Percentiles rank a stretch among this genome's conserved stretches.
Evolutionary conservation across 2,888 invertebrate genomes (phyloP).

Genomic region (Lepeophtheirus nordmannii): DNA sequence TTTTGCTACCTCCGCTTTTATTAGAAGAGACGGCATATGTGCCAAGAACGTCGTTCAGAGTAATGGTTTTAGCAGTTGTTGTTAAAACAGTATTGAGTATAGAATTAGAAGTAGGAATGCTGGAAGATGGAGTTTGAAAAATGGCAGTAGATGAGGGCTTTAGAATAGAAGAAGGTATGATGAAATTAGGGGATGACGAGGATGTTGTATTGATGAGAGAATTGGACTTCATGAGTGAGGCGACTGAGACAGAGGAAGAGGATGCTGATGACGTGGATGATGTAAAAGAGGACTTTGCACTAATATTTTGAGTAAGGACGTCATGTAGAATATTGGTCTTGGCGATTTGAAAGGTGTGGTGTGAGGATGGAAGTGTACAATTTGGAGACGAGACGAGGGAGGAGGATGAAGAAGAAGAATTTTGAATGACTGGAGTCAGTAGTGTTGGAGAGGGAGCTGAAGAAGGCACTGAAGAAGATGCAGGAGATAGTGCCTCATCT

Average conservation of each 20-base stretch:
- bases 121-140: too few relatives aligned
- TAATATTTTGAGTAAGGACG: slow-evolving; percentile 13
- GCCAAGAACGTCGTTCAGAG: background rate
- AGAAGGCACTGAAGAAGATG: background rate
- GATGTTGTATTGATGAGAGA: background rate
- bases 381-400: background rate
- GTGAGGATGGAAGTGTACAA: background rate
- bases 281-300: background rate
- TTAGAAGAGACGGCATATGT: background rate
- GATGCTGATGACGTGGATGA: background rate
- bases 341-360: background rate
- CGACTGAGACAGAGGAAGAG: background rate
- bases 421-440: background rate
- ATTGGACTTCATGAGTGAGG: background rate
- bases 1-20: background rate
- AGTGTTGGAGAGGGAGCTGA: slow-evolving; percentile 7
- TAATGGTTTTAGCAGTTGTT: background rate
- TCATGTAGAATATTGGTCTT: slow-evolving; percentile 12
- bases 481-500: slow-evolving; percentile 6
- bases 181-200: background rate
- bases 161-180: background rate
- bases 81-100: too few relatives aligned
- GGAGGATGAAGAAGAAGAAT: background rate
- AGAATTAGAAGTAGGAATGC: too few relatives aligned
- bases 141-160: background rate